phyloP scores from a whole-genome alignment of 2,797 vertebrate genomes.

The Steatocranus sp. region DNA sequence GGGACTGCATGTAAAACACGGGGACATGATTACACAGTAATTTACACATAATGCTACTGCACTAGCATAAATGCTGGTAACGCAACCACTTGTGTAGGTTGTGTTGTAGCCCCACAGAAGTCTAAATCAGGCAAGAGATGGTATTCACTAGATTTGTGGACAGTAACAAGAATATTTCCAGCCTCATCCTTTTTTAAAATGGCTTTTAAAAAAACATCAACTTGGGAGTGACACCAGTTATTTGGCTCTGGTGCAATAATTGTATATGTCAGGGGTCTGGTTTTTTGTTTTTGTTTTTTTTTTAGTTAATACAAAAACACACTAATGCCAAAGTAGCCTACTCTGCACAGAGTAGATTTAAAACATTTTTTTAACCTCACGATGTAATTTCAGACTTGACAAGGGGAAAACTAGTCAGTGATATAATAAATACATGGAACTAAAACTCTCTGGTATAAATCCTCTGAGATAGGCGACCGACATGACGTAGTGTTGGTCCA shows the following conservation, averaged over 20 bases:
- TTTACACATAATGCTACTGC: background rate
- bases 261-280: background rate
- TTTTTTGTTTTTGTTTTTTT: no score
- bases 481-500: conserved; percentile 90
- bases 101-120: background rate
- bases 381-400: background rate
- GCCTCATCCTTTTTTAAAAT: background rate
- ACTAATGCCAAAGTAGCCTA: background rate
- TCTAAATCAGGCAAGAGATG: background rate
- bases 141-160: background rate
- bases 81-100: background rate
- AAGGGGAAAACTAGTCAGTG: background rate
- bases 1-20: background rate
- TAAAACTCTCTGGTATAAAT: conserved; percentile 21
- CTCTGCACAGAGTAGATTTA: background rate
- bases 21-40: background rate
- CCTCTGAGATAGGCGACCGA: conserved; percentile 70
- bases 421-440: background rate
- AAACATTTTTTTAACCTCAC: background rate
- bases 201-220: background rate
- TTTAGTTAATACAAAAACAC: background rate
- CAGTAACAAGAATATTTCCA: background rate
- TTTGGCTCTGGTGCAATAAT: background rate
- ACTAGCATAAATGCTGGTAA: background rate
- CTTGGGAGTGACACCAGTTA: background rate